phyloP scores from a whole-genome alignment of 2,888 invertebrate species.

The Hipparchia sbordonii region DNA sequence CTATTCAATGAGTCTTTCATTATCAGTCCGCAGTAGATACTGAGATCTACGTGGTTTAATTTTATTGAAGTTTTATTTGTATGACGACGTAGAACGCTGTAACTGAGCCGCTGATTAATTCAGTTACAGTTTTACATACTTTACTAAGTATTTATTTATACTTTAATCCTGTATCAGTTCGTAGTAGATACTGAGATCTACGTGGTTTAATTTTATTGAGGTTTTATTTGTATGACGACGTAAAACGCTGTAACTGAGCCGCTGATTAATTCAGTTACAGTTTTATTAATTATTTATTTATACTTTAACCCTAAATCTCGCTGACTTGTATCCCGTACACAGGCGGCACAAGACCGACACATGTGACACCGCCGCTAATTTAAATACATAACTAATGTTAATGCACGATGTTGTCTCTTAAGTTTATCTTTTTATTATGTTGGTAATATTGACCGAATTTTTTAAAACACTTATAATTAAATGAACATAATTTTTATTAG shows the following conservation, averaged over 20 bases:
- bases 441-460: too few relatives aligned
- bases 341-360: too few relatives aligned
- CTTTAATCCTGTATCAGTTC: neutral
- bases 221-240: neutral
- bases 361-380: too few relatives aligned
- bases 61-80: neutral
- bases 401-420: too few relatives aligned
- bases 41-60: neutral
- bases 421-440: too few relatives aligned
- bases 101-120: neutral
- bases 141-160: too few relatives aligned
- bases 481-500: too few relatives aligned
- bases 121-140: neutral
- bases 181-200: neutral
- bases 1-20: neutral
- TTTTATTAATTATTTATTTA: too few relatives aligned
- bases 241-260: neutral
- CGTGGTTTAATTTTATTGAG: neutral
- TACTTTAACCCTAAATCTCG: too few relatives aligned
- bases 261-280: neutral
- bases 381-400: too few relatives aligned
- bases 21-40: neutral
- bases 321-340: too few relatives aligned
- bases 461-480: too few relatives aligned
- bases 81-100: neutral